A percentile compares a stretch with the other conserved stretches of the same genome.
Conservation (phyloP, 2,113 vertebrate genomes). For the Sardina pilchardus region DNA sequence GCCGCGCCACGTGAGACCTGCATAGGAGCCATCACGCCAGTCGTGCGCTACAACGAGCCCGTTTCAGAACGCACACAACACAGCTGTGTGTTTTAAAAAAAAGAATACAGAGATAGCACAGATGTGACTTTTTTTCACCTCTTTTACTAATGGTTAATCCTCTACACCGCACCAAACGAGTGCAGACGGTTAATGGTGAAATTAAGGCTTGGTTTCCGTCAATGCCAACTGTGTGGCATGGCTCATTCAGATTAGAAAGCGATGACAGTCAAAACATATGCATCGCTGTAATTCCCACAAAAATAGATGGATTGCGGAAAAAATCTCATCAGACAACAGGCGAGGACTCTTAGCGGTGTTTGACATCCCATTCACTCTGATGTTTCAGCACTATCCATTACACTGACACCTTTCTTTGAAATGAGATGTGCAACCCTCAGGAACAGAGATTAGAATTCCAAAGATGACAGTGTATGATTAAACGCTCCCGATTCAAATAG, state of each 20-base stretch:
- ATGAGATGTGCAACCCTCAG: conserved; percentile 15
- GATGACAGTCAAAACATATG: conserved; percentile 4
- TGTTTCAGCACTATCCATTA: background rate
- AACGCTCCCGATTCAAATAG: background rate
- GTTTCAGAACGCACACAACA: background rate
- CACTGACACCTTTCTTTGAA: conserved; percentile 1
- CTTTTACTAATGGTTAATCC: background rate
- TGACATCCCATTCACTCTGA: conserved; percentile 12
- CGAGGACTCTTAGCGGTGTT: background rate
- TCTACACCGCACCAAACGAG: background rate
- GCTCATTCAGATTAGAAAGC: background rate
- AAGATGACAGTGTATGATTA: conserved; percentile 14
- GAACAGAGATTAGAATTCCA: conserved; percentile 17
- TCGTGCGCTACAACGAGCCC: background rate
- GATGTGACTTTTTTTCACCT: background rate
- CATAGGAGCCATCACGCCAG: background rate
- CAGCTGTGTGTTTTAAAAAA: background rate
- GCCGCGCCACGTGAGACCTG: background rate
- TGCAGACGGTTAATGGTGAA: background rate
- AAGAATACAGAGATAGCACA: background rate
- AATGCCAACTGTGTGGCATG: background rate
- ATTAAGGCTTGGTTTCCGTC: background rate
- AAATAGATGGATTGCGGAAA: background rate
- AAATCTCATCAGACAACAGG: background rate
- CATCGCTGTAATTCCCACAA: background rate